These are phyloP conservation scores for Chrosomus eos DNA, from an alignment of 2,797 vertebrate genomes.

Conservation along the genomic window DNA sequence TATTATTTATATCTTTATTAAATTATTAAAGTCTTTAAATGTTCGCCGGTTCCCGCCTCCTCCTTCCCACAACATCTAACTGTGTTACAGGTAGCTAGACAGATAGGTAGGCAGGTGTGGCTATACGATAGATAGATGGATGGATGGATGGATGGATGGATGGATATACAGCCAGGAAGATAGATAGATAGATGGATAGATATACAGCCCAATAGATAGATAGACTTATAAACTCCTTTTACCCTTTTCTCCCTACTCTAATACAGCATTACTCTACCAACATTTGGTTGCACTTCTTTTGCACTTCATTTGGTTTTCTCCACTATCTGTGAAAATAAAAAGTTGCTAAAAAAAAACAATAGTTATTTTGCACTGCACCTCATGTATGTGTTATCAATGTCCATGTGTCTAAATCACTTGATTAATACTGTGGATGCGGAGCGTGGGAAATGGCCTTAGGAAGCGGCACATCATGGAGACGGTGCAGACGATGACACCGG, in stretches of 20 bases:
- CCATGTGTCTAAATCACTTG: conserved; percentile 19
- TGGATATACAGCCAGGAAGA: no score
- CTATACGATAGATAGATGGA: no score
- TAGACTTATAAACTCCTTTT: neutral
- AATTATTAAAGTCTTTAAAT: no score
- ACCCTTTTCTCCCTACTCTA: neutral
- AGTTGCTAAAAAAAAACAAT: conserved; percentile 6
- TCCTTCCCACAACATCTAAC: no score
- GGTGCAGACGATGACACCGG: conserved; percentile 1
- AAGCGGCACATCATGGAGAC: conserved; percentile 2
- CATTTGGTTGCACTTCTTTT: no score
- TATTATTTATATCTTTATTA: no score
- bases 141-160: no score
- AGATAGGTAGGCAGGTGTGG: no score
- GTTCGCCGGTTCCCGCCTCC: no score
- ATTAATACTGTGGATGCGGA: neutral
- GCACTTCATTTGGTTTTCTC: no score
- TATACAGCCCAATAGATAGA: neutral
- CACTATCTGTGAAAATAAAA: neutral
- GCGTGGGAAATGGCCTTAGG: conserved; percentile 8
- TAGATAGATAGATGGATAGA: neutral
- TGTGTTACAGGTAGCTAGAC: no score
- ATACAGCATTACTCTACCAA: neutral
- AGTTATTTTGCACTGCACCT: neutral
- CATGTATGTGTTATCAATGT: neutral